A percentile compares a stretch with the other conserved stretches of the same genome.
phyloP scores from a whole-genome alignment of 92 coral and sea anemone species.

The Bergia puertoricense region DNA sequence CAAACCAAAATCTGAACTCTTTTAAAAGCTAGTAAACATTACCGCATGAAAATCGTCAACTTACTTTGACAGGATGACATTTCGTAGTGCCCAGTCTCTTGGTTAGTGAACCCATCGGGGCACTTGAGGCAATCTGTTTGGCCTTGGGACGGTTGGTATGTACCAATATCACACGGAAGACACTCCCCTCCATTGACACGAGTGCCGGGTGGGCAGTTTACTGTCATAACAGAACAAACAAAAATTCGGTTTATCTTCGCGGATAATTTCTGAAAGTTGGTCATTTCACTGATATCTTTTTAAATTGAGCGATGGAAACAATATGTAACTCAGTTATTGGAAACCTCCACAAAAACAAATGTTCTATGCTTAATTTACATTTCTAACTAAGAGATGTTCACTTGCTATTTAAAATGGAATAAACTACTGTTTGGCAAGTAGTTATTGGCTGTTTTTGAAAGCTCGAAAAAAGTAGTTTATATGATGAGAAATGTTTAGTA shows the following conservation, averaged over 20 bases:
- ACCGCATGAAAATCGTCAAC: not conserved
- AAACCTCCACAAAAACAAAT: no score
- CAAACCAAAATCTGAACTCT: not conserved
- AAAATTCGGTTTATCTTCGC: not conserved
- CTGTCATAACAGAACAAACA: constrained; percentile 30
- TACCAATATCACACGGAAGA: constrained; percentile 53
- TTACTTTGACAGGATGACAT: constrained; percentile 60
- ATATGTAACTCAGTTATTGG: no score
- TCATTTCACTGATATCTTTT: no score
- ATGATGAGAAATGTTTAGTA: no score
- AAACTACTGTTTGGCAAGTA: not conserved
- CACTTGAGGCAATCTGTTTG: constrained; percentile 53
- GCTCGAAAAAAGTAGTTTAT: not conserved
- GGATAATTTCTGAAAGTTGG: not conserved
- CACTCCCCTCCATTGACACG: constrained; percentile 43
- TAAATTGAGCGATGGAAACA: no score
- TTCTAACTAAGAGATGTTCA: no score
- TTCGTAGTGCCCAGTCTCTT: constrained; percentile 41
- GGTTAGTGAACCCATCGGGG: constrained; percentile 60
- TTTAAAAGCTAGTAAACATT: not conserved
- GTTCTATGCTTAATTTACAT: no score
- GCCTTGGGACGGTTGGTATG: constrained; percentile 65
- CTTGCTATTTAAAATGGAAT: no score
- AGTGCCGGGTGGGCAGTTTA: constrained; percentile 51
- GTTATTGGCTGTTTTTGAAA: not conserved